Base-by-base conservation (phyloP, 1,140 invertebrate genomes). In the Manduca sexta region DNA sequence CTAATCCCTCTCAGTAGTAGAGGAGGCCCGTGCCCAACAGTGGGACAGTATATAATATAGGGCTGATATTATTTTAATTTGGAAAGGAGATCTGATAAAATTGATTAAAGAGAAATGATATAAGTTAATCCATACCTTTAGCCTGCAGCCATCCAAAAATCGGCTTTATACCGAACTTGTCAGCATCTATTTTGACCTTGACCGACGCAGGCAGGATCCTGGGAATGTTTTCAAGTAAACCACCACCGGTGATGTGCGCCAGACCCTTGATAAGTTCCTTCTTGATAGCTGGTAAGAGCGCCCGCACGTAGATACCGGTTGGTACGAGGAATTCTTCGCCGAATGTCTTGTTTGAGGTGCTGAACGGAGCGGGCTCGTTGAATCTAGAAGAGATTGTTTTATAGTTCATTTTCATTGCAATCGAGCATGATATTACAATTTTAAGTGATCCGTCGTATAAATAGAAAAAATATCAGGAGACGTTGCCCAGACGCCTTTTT, bases 191-290 rank as follows among this genome's bases (percentile, higher is more conserved):
- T 40, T 86, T 79, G 3, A 92, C 93, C 30, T 87, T 89, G 5
- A 92, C 79, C 1, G 84, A 70, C 1, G 87, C 60, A 0, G 94
- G 92, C 52, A 97, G 76, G 35, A 97, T 88, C 55, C 97, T 87
- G 0, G 93, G 93, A 51, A 98, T 92, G 81, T 99, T 99, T 86
- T 97, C 95, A 1, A 91, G 80, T 8, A 99, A 82, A 11, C 98
- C 98, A 10, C 97, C 97, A 0, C 97, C 97, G 3, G 96, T 98
- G 40, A 99, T 98, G 64, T 99, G 97, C 0, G 95, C 95, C 58
- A 97, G 90, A 1, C 91, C 95, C 81, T 98, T 98, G 0, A 99
- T 87, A 21, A 91, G 85, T 10, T 91, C 91, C 1, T 88, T 88
- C 60, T 89, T 90, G 29, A 98, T 77, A n/a, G 93, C 89, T 0